Evolutionary conservation across 2,888 invertebrate genomes (phyloP).

Genomic region (Sminthurides aquaticus): DNA sequence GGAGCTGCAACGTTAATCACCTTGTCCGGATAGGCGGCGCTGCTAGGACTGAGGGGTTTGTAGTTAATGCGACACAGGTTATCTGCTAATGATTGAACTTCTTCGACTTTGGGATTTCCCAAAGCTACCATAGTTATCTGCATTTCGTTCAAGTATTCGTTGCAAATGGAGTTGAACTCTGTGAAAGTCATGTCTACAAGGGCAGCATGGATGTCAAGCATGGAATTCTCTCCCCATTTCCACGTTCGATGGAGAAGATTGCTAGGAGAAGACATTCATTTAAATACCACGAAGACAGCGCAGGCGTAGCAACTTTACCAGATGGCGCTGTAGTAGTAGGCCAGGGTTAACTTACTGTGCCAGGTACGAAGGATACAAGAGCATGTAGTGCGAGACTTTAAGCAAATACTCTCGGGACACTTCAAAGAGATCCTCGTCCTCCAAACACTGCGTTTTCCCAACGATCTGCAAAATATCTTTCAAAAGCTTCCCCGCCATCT

Average conservation of each 20-base stretch:
- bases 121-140: constrained; percentile 7
- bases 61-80: constrained; percentile 6
- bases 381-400: constrained; percentile 5
- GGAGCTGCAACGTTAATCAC: not conserved
- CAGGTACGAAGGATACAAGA: constrained; percentile 7
- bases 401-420: constrained; percentile 15
- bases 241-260: constrained; percentile 9
- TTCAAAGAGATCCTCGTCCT: constrained; percentile 7
- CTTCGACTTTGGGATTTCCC: constrained; percentile 6
- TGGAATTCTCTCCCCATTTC: constrained; percentile 18
- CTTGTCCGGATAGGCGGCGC: not conserved
- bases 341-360: constrained; percentile 18
- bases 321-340: too few relatives aligned
- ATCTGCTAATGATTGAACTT: constrained; percentile 6
- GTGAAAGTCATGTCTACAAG: not conserved
- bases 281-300: too few relatives aligned
- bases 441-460: not conserved
- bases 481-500: constrained; percentile 12
- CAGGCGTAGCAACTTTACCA: too few relatives aligned
- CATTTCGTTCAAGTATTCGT: constrained; percentile 14
- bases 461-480: not conserved
- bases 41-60: not conserved
- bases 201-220: constrained; percentile 10
- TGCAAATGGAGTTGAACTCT: not conserved
- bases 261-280: not conserved